Percentiles rank a stretch among this genome's conserved stretches.
These are phyloP conservation scores for Sebastes nivosus DNA, from an alignment of 2,797 vertebrate species.

Conservation along the genomic window DNA sequence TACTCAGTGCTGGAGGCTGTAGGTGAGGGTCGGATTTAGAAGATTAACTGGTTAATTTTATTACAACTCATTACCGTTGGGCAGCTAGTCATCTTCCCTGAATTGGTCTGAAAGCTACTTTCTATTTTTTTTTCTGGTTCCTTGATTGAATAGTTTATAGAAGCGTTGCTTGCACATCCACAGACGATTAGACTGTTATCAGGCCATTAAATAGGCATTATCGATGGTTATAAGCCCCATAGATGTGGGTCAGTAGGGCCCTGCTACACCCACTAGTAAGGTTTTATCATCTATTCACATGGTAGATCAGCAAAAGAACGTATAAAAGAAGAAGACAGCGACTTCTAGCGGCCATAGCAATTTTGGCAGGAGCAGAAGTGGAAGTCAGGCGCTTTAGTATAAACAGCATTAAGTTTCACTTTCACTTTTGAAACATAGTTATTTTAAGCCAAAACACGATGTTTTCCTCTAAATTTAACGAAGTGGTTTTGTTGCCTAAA, in stretches of 20 bases:
- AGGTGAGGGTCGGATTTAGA: neutral
- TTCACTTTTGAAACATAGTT: neutral
- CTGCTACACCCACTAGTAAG: no score
- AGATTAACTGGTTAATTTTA: constrained; percentile 6
- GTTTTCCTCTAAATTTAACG: no score
- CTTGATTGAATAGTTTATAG: neutral
- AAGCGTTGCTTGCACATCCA: neutral
- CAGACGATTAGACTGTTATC: no score
- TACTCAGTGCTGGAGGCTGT: neutral
- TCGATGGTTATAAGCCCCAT: no score
- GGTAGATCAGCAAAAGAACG: no score
- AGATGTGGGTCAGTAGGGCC: no score
- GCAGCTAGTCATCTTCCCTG: neutral
- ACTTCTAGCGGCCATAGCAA: neutral
- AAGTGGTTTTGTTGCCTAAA: neutral
- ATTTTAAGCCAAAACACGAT: neutral
- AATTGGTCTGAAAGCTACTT: neutral
- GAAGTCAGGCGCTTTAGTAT: neutral
- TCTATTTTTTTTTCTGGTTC: neutral
- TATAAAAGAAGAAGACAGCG: neutral
- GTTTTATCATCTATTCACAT: no score
- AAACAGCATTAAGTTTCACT: neutral
- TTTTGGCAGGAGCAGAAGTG: neutral
- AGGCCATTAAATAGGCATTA: no score
- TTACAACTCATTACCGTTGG: neutral